Evolutionary conservation across 1,140 invertebrate genomes (phyloP), one percentile per base, ranked within the genome.

Genomic region (Littorina saxatilis): DNA sequence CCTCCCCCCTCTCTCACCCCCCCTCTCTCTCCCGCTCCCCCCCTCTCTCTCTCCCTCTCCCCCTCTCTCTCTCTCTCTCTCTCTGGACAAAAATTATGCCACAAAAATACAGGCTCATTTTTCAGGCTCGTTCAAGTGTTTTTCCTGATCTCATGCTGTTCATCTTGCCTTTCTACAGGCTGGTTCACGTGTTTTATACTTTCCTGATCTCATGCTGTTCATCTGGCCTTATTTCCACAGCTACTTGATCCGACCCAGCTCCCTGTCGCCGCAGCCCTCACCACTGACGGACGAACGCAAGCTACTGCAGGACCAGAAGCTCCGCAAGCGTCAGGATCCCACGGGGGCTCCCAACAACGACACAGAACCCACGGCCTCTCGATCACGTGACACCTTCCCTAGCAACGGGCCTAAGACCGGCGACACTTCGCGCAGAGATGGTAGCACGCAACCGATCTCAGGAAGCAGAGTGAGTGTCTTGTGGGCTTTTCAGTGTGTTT

Each of bases 201-300:
- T n/a, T n/a, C n/a, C n/a, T n/a, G n/a, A n/a, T n/a, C n/a, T n/a
- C n/a, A n/a, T n/a, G n/a, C n/a, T n/a, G n/a, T n/a, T n/a, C n/a
- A 47, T 47, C 43, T 47, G 43, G 43, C 43, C 43, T 47, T n/a
- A n/a, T 73, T 5, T 81, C 82, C 81, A 76, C 84, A 92, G 91
- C 4, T 92, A 91, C 75, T 72, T 92, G 47, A 90, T 92, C 47
- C 85, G 88, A 70, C 91, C 91, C 40, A 91, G 89, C 79, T 91
- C 90, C 1, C 84, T 92, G 27, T 92, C 91, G 32, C 90, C 90
- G 0, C 87, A 91, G 79, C 87, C 91, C 15, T 91, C 91, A 0
- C 91, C 91, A 13, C 82, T 92, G 40, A 90, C 89, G 29, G 90
- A 91, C 74, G 89, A 92, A 66, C 84, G 91, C 40, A 89, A 82